Conservation (phyloP, 64 coral and sea anemone species). For the Stichodactyla helianthus region DNA sequence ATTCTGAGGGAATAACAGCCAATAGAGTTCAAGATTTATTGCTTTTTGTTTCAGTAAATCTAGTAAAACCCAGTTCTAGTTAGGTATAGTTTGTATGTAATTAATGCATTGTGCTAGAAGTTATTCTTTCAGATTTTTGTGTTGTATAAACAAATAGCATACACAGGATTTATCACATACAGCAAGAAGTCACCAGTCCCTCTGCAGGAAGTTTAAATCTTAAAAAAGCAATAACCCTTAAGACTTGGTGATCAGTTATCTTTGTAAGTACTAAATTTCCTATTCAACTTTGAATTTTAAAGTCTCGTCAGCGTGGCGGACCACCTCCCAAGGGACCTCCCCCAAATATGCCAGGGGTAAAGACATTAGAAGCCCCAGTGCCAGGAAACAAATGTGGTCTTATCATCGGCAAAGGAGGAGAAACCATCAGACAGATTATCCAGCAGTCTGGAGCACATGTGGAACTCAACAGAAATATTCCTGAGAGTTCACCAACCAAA, state of each 20-base stretch:
- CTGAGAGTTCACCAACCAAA: slow-evolving; percentile 89
- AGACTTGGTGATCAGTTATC: not conserved
- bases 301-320: slow-evolving; percentile 83
- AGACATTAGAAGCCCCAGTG: slow-evolving; percentile 67
- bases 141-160: not conserved
- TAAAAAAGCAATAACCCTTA: too few relatives aligned
- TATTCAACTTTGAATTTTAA: not conserved
- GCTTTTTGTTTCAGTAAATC: not conserved
- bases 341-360: slow-evolving; percentile 83
- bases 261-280: not conserved
- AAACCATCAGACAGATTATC: slow-evolving; percentile 93
- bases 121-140: slow-evolving; percentile 14
- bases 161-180: not conserved
- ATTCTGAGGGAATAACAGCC: not conserved
- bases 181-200: not conserved
- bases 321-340: slow-evolving; percentile 85
- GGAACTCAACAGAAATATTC: slow-evolving; percentile 83
- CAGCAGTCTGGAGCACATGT: slow-evolving; percentile 79
- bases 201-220: not conserved
- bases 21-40: not conserved
- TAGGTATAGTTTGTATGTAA: not conserved
- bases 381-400: slow-evolving; percentile 97
- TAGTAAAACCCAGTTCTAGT: not conserved
- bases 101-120: slow-evolving; percentile 6
- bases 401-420: slow-evolving; percentile 96